Conservation (phyloP, 35 echinoderm and acorn worm genomes). For the Hemicentrotus pulcherrimus region DNA sequence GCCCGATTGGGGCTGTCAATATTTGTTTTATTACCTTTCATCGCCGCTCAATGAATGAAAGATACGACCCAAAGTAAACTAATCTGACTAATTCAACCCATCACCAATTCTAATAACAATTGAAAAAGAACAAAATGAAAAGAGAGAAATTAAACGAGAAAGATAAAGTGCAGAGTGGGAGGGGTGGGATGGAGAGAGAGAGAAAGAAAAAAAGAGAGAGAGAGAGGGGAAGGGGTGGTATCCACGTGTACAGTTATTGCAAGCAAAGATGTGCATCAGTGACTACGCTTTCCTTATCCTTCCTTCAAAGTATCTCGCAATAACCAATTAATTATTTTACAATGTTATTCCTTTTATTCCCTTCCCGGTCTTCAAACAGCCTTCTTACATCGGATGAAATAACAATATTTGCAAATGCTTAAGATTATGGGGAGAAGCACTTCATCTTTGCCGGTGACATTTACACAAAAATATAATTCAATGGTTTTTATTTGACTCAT, state of each 20-base stretch:
- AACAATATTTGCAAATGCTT: not conserved
- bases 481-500: not conserved
- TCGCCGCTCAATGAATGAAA: slow-evolving; percentile 14
- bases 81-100: slow-evolving; percentile 4
- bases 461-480: not conserved
- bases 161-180: not conserved
- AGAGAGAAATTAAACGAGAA: not conserved
- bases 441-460: not conserved
- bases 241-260: not conserved
- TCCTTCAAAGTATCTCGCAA: not conserved
- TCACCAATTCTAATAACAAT: not conserved
- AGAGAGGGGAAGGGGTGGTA: no score
- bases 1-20: not conserved
- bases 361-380: not conserved
- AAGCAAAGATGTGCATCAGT: slow-evolving; percentile 2
- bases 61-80: slow-evolving; percentile 20
- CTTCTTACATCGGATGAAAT: not conserved
- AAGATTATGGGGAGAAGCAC: not conserved
- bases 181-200: not conserved
- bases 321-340: not conserved
- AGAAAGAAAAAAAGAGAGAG: not conserved
- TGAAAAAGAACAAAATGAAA: not conserved
- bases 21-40: slow-evolving; percentile 22
- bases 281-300: not conserved
- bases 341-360: not conserved